These are phyloP conservation scores for Athalia rosae DNA, from an alignment of 2,888 invertebrate species.

Conservation along the genomic window DNA sequence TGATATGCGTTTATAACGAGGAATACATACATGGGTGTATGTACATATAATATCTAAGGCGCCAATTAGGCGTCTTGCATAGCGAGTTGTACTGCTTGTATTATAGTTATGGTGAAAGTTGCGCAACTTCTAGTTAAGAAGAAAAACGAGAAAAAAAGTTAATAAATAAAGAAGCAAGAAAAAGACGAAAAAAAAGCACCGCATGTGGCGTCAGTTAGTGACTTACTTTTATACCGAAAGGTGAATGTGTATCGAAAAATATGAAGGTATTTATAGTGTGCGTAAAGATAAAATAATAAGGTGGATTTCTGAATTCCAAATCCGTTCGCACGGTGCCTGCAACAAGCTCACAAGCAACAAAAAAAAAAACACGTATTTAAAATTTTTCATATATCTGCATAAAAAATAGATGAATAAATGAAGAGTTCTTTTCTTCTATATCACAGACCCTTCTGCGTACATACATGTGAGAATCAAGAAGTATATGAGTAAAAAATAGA, in stretches of 20 bases:
- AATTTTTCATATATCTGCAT: too few relatives aligned
- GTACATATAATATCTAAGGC: background rate
- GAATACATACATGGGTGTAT: background rate
- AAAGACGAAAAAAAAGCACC: background rate
- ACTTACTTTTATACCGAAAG: conserved; percentile 32
- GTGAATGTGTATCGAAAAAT: conserved; percentile 32
- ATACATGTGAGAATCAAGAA: too few relatives aligned
- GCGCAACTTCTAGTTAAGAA: conserved; percentile 22
- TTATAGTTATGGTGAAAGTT: conserved; percentile 26
- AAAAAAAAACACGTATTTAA: too few relatives aligned
- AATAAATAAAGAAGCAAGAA: background rate
- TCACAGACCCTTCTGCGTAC: too few relatives aligned
- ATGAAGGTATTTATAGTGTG: background rate
- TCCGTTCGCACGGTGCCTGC: background rate
- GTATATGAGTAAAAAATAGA: too few relatives aligned
- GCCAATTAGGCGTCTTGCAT: conserved; percentile 12
- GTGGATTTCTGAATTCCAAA: background rate
- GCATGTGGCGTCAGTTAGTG: conserved; percentile 35
- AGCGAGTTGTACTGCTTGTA: background rate
- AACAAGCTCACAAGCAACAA: too few relatives aligned
- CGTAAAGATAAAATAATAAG: background rate
- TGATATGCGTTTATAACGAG: background rate
- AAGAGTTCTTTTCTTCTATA: too few relatives aligned
- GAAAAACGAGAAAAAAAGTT: background rate
- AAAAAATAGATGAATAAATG: too few relatives aligned